phyloP scores from a whole-genome alignment of 2,797 vertebrate genomes.

The Ceryle rudis region DNA sequence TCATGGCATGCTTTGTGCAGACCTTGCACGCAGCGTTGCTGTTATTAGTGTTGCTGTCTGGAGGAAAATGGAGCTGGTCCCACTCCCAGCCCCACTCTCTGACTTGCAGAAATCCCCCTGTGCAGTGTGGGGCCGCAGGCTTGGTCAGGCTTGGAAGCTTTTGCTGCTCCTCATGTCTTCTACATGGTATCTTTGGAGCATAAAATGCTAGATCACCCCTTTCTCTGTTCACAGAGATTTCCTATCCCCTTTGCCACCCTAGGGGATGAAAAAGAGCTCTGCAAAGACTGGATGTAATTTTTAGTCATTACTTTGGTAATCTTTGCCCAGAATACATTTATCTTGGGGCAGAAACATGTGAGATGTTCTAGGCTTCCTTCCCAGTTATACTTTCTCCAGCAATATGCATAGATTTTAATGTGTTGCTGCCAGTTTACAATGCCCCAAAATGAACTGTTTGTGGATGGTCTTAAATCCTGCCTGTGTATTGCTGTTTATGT shows the following conservation, averaged over 20 bases:
- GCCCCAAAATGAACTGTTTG: slow-evolving; percentile 40
- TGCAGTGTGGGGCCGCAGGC: neutral
- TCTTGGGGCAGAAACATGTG: slow-evolving; percentile 50
- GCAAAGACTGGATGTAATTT: neutral
- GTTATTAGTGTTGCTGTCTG: neutral
- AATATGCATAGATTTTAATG: slow-evolving; percentile 42
- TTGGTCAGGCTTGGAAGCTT: neutral
- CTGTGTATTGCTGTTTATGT: slow-evolving; percentile 20
- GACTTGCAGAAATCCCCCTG: neutral
- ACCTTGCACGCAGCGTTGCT: neutral
- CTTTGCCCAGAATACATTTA: slow-evolving; percentile 55
- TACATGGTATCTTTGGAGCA: neutral
- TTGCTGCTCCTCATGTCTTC: neutral
- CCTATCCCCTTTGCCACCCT: neutral
- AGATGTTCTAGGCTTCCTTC: slow-evolving; percentile 59
- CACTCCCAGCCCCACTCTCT: neutral
- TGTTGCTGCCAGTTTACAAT: slow-evolving; percentile 25
- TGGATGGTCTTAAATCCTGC: slow-evolving; percentile 43
- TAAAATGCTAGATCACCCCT: neutral
- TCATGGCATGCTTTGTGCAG: neutral
- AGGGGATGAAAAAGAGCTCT: neutral
- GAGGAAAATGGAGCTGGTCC: neutral
- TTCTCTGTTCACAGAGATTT: neutral
- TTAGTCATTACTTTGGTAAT: slow-evolving; percentile 36
- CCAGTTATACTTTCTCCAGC: slow-evolving; percentile 41